Base-by-base conservation (phyloP, 2,113 vertebrate species). In the Melanostigma gelatinosum region DNA sequence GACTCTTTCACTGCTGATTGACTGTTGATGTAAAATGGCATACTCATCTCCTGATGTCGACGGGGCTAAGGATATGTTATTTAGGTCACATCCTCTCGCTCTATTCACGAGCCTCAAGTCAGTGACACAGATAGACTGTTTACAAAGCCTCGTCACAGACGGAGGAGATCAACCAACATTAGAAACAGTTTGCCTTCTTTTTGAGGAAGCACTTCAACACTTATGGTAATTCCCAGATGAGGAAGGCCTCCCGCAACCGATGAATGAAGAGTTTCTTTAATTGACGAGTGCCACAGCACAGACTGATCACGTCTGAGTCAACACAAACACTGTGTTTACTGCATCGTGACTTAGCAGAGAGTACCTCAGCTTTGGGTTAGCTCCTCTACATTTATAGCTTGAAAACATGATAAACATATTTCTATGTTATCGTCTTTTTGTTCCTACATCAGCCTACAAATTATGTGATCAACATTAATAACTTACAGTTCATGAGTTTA, bases 11-110 rank as follows among this genome's bases (percentile, higher is more conserved):
- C 44, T 15, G 12, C 44, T 16, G 13, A 46, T 46, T 48, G 12
- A 18, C 46, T 48, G 20, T 55, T 70, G 16, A 60, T 70, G 57
- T 63, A 44, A 80, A 69, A n/a, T 36, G 11, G 57, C 27, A 50
- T 34, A 16, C 75, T 74, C 62, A 24, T 10, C 11, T 4, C 0
- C n/a, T 40, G 65, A 71, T 75, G 46, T 65, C 48, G 22, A 60
- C 1, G 50, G 18, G 70, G 18, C 38, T 73, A 57, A 83, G 83
- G 83, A 85, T 58, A 42, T 63, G 83, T 66, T 75, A 86, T 81
- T 86, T 81, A 83, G 80, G 87, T 85, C 83, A 83, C 63, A 77
- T 70, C 73, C 48, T 16, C 29, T 29, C 8, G 24, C 69, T 72
- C 34, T 63, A 61, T 75, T 86, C 77, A 79, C 8, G 20, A 63